Conservation (phyloP, 2,888 invertebrate genomes). For the Drosophila pullipes region DNA sequence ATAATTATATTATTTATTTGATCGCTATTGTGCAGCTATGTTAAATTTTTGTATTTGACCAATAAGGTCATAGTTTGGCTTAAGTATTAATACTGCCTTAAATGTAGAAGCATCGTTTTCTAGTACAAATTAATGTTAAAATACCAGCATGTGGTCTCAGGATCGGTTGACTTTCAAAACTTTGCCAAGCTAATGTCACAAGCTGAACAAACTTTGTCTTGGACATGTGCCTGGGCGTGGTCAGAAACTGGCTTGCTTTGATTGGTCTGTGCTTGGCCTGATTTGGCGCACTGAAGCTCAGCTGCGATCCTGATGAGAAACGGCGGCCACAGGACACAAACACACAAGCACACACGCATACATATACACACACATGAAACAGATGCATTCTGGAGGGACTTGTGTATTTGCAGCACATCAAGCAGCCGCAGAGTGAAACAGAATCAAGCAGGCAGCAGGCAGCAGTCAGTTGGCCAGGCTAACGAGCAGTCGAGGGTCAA, state of each 20-base stretch:
- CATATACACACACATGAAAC: neutral
- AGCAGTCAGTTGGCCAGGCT: constrained; percentile 46
- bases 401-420: constrained; percentile 42
- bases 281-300: constrained; percentile 26
- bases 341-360: neutral
- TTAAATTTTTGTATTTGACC: neutral
- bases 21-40: neutral
- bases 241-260: constrained; percentile 9
- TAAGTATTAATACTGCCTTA: neutral
- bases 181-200: neutral
- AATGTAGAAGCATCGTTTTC: neutral
- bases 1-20: neutral
- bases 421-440: constrained; percentile 21
- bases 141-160: neutral
- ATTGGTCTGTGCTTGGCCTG: constrained; percentile 44
- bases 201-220: constrained; percentile 10
- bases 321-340: constrained; percentile 26
- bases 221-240: constrained; percentile 12
- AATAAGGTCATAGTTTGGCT: neutral
- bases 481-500: constrained; percentile 75
- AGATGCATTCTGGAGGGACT: constrained; percentile 36
- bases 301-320: constrained; percentile 49
- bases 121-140: neutral
- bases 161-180: neutral
- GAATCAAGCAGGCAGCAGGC: neutral